A percentile compares a stretch with the other conserved stretches of the same genome.
phyloP scores from a whole-genome alignment of 2,113 vertebrate species.

The Pangasianodon gigas region DNA sequence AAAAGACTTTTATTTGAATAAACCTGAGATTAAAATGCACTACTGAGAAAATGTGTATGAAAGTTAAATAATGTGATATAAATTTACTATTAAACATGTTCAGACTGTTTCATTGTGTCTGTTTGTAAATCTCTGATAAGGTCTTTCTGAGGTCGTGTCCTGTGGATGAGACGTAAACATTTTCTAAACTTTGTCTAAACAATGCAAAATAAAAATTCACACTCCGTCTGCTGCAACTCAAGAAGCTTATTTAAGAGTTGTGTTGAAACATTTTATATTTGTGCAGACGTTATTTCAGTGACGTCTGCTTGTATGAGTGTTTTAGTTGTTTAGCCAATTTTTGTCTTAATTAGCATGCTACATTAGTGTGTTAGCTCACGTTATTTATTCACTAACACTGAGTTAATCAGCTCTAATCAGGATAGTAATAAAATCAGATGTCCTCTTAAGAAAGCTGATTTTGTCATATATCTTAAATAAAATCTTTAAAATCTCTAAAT shows the following conservation, averaged over 20 bases:
- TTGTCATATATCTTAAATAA: too few relatives aligned
- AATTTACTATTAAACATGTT: conserved; percentile 72
- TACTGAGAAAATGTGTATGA: conserved; percentile 59
- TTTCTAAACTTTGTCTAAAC: background rate
- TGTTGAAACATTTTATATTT: background rate
- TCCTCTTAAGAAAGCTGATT: background rate
- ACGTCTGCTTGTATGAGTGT: background rate
- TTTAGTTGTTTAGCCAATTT: background rate
- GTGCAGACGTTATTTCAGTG: background rate
- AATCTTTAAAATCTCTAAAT: background rate
- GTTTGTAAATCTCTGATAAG: background rate
- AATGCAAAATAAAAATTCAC: background rate
- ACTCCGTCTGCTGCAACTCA: background rate
- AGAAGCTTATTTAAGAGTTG: background rate
- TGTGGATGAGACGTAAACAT: background rate
- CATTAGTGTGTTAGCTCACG: background rate
- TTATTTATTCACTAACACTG: background rate
- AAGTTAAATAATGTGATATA: conserved; percentile 57
- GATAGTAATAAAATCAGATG: background rate
- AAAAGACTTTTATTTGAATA: background rate
- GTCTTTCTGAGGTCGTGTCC: background rate
- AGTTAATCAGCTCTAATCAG: background rate
- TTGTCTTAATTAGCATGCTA: background rate
- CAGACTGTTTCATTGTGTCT: conserved; percentile 61
- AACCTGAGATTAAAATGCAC: conserved; percentile 62